phyloP scores from a whole-genome alignment of 2,888 invertebrate species.

The Hermaeophaga mercurialis region DNA sequence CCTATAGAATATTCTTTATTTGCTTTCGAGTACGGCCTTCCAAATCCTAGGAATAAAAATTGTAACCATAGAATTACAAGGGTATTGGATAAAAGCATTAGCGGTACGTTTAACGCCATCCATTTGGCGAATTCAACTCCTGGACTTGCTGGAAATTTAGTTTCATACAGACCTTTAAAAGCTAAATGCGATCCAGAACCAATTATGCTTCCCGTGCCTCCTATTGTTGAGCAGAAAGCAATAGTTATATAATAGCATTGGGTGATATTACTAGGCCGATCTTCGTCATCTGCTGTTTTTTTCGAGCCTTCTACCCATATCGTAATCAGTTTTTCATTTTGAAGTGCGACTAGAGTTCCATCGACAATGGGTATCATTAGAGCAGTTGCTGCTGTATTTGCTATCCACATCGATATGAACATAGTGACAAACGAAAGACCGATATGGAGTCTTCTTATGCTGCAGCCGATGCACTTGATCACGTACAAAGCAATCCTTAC shows the following conservation, averaged over 20 bases:
- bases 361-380: conserved; percentile 94
- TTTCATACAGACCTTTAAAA: conserved; percentile 67
- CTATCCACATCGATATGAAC: conserved; percentile 97
- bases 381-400: conserved; percentile 90
- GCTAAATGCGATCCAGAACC: conserved; percentile 84
- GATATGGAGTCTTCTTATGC: conserved; percentile 71
- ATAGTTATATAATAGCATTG: conserved; percentile 79
- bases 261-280: conserved; percentile 72
- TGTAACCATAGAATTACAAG: conserved; percentile 80
- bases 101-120: conserved; percentile 85
- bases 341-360: conserved; percentile 80
- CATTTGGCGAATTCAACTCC: conserved; percentile 78
- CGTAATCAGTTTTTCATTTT: conserved; percentile 73
- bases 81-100: conserved; percentile 78
- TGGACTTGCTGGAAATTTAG: conserved; percentile 62
- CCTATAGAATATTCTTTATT: conserved; percentile 49
- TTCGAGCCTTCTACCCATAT: conserved; percentile 55
- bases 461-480: conserved; percentile 62
- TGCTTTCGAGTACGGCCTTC: conserved; percentile 51
- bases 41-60: conserved; percentile 79
- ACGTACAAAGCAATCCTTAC: conserved; percentile 84
- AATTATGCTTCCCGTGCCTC: conserved; percentile 58
- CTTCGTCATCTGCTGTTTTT: conserved; percentile 22
- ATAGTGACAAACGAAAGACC: conserved; percentile 86
- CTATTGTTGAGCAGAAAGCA: conserved; percentile 80